A percentile compares a stretch with the other conserved stretches of the same genome.
Conservation (phyloP, 2,797 vertebrate species). For the Spatula versicolor region DNA sequence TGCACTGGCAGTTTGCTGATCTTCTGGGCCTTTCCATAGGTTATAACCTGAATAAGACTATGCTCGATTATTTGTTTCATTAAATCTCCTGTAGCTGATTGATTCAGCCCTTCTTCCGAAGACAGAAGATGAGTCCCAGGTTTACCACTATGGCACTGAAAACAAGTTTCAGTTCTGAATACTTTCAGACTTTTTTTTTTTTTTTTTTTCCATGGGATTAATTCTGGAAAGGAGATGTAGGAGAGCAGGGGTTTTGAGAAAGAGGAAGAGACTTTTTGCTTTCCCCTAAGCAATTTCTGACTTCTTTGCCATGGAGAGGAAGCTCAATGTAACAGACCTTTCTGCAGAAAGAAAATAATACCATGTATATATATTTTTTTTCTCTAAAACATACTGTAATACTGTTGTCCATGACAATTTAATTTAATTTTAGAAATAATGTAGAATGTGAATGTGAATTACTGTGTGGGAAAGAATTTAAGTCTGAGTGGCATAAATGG, state of each 20-base stretch:
- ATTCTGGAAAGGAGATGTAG: neutral
- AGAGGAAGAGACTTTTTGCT: neutral
- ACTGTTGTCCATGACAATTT: neutral
- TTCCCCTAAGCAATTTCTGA: neutral
- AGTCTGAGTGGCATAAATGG: conserved; percentile 20
- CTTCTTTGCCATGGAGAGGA: neutral
- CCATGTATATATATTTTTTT: neutral
- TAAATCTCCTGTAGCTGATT: neutral
- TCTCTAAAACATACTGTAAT: neutral
- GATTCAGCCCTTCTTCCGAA: neutral
- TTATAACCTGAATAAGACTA: neutral
- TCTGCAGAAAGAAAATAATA: neutral
- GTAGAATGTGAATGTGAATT: neutral
- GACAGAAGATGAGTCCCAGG: neutral
- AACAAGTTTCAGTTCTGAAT: neutral
- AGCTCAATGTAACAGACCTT: neutral
- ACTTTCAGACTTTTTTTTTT: neutral
- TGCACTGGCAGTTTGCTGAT: neutral
- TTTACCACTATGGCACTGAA: neutral
- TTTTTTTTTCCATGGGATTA: neutral
- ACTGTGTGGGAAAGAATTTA: neutral
- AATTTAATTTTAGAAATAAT: neutral
- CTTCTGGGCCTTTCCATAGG: neutral
- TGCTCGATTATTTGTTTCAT: neutral
- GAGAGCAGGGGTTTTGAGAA: neutral